Conservation (phyloP, 2,113 vertebrate species). For the Grantiella picta region DNA sequence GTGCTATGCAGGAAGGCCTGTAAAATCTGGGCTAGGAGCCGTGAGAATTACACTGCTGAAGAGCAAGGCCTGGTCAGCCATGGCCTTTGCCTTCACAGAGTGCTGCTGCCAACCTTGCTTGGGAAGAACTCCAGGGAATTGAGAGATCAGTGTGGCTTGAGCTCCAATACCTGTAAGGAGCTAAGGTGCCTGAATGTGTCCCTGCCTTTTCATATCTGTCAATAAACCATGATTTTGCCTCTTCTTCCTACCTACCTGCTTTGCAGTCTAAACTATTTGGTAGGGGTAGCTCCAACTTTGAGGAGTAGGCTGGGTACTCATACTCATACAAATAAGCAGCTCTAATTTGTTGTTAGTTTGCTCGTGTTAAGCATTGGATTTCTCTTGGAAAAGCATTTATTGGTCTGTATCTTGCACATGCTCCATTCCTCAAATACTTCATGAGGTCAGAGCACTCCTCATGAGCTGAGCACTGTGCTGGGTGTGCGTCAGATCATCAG, state of each 20-base stretch:
- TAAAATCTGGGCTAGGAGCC: not conserved
- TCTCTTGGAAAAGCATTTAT: not conserved
- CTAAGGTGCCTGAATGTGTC: not conserved
- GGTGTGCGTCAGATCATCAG: not conserved
- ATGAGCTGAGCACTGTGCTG: not conserved
- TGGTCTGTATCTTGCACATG: not conserved
- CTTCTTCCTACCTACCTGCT: not conserved
- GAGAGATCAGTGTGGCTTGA: not conserved
- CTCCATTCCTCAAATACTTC: not conserved
- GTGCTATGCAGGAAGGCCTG: not conserved
- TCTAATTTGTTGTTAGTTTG: not conserved
- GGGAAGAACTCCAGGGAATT: not conserved
- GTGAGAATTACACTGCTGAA: not conserved
- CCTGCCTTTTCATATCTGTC: not conserved
- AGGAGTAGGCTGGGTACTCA: not conserved
- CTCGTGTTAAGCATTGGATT: not conserved
- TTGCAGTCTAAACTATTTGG: not conserved
- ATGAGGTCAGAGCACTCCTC: not conserved
- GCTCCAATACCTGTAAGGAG: not conserved
- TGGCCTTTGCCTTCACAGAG: not conserved
- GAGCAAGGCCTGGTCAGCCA: not conserved
- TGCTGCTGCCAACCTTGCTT: fast-evolving
- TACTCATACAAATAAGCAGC: too few relatives aligned
- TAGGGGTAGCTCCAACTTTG: not conserved
- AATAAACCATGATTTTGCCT: not conserved